phyloP scores from a whole-genome alignment of 2,113 vertebrate genomes.

The Erythrolamprus reginae region DNA sequence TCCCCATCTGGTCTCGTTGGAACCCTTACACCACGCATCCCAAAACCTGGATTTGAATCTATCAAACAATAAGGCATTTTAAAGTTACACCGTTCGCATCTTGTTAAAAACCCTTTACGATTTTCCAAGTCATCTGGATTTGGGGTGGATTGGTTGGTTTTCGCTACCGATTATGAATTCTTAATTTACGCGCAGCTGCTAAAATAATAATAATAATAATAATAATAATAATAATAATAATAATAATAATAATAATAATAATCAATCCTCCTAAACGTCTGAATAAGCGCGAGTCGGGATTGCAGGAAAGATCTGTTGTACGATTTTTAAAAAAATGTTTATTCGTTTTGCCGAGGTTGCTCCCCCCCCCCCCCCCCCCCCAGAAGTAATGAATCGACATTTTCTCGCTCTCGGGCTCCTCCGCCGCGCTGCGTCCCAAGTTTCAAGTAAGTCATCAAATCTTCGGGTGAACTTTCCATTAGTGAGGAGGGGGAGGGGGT shows the following conservation, averaged over 20 bases:
- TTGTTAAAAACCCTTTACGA: background rate
- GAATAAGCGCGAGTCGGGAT: background rate
- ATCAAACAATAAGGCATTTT: background rate
- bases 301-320: background rate
- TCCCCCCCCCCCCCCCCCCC: no score
- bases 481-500: background rate
- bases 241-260: no score
- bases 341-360: background rate
- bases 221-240: no score
- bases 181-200: background rate
- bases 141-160: no score
- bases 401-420: background rate
- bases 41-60: background rate
- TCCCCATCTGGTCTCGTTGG: no score
- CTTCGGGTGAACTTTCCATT: background rate
- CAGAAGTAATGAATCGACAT: background rate
- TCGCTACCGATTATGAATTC: background rate
- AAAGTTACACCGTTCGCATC: no score
- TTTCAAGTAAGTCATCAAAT: slow-evolving; percentile 17
- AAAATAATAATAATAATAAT: no score
- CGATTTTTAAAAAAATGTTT: background rate
- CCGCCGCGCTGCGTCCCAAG: slow-evolving; percentile 31
- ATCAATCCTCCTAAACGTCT: background rate
- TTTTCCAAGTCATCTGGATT: background rate
- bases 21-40: background rate